These are phyloP conservation scores for Uropsilus gracilis DNA, from an alignment of 2,113 vertebrate species.

Conservation along the genomic window DNA sequence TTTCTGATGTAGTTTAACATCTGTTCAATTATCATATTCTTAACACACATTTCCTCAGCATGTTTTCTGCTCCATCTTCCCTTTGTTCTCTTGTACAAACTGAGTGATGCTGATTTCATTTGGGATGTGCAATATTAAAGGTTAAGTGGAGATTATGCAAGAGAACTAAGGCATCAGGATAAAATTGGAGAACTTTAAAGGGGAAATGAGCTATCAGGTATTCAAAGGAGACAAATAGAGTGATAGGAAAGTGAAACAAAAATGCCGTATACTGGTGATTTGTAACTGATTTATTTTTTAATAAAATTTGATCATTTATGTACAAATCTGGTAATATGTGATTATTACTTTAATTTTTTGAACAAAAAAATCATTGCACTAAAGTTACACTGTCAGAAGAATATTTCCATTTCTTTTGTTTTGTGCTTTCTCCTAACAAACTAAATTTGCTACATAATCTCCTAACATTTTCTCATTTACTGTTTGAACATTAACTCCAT, in stretches of 20 bases:
- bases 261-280: neutral
- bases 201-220: neutral
- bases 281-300: neutral
- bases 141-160: conserved; percentile 72
- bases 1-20: conserved; percentile 70
- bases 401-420: neutral
- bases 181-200: conserved; percentile 57
- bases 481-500: conserved; percentile 16
- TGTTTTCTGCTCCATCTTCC: conserved; percentile 57
- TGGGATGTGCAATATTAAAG: conserved; percentile 67
- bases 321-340: neutral
- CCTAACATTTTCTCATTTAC: neutral
- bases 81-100: conserved; percentile 71
- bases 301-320: neutral
- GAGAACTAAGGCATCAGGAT: conserved; percentile 59
- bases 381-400: neutral
- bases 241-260: neutral
- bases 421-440: neutral
- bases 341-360: neutral
- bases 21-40: conserved; percentile 76
- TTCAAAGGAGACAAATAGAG: neutral
- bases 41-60: conserved; percentile 60
- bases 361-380: neutral
- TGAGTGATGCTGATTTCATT: conserved; percentile 70
- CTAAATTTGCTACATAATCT: neutral